Conservation (phyloP, 2,113 vertebrate genomes). For the Eretmochelys imbricata region DNA sequence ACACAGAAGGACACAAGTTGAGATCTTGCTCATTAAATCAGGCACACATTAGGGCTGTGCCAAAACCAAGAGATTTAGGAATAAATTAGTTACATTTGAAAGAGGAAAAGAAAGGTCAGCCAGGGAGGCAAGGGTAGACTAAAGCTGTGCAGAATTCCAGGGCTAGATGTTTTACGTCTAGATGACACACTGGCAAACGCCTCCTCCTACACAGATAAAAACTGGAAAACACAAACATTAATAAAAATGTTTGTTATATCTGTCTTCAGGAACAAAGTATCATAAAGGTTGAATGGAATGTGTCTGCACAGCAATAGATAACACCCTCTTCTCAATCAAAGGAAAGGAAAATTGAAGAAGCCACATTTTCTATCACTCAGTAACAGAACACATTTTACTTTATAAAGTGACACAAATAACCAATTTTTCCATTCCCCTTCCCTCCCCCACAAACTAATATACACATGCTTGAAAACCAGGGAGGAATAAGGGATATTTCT, state of each 20-base stretch:
- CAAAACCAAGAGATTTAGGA: slow-evolving; percentile 79
- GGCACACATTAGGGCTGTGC: slow-evolving; percentile 77
- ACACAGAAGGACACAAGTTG: slow-evolving; percentile 87
- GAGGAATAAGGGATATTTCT: slow-evolving; percentile 74
- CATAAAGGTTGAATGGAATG: slow-evolving; percentile 48
- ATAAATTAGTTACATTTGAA: slow-evolving; percentile 78
- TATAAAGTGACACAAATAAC: slow-evolving; percentile 32
- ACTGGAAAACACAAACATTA: slow-evolving; percentile 21
- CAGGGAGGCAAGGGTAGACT: slow-evolving; percentile 76
- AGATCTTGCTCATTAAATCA: slow-evolving; percentile 78
- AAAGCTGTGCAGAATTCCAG: slow-evolving; percentile 81
- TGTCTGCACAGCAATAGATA: slow-evolving; percentile 82
- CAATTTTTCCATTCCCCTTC: neutral
- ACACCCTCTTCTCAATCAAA: slow-evolving; percentile 77
- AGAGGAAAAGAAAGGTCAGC: slow-evolving; percentile 68
- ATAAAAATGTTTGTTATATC: neutral
- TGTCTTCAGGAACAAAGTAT: neutral
- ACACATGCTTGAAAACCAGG: slow-evolving; percentile 79
- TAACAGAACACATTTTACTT: slow-evolving; percentile 58
- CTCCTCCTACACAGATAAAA: slow-evolving; percentile 9
- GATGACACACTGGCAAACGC: neutral
- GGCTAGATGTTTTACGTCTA: neutral
- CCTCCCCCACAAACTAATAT: slow-evolving; percentile 69
- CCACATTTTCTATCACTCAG: slow-evolving; percentile 60
- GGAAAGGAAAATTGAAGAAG: slow-evolving; percentile 69